phyloP scores from a whole-genome alignment of 2,888 invertebrate species.

The Strigamia crassipes region DNA sequence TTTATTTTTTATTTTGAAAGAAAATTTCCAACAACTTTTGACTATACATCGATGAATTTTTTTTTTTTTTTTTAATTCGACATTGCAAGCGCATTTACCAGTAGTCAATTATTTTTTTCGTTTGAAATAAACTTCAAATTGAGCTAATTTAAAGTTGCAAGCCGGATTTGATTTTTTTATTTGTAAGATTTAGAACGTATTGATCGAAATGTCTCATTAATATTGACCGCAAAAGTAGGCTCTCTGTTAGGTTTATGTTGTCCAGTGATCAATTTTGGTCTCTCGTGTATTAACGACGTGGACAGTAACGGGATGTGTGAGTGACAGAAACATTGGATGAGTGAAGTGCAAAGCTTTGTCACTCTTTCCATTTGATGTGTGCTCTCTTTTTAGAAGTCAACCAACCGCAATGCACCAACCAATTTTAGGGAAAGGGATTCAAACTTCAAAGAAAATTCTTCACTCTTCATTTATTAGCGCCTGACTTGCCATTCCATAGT shows the following conservation, averaged over 20 bases:
- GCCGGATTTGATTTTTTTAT: not conserved
- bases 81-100: too few species aligned
- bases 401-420: slow-evolving; percentile 26
- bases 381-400: slow-evolving; percentile 26
- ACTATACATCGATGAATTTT: too few species aligned
- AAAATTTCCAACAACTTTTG: too few species aligned
- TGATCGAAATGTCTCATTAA: not conserved
- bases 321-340: slow-evolving; percentile 27
- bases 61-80: too few species aligned
- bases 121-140: too few species aligned
- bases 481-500: not conserved
- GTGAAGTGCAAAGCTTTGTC: slow-evolving; percentile 30
- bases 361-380: slow-evolving; percentile 26
- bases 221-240: slow-evolving; percentile 3
- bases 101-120: too few species aligned
- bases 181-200: not conserved
- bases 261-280: slow-evolving; percentile 18
- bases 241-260: slow-evolving; percentile 14
- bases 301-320: slow-evolving; percentile 21
- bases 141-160: too few species aligned
- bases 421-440: not conserved
- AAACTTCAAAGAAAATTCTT: not conserved
- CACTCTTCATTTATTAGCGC: slow-evolving; percentile 17
- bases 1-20: too few species aligned
- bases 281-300: slow-evolving; percentile 12